phyloP scores from a whole-genome alignment of 2,888 invertebrate species.

The Pheosia tremula region DNA sequence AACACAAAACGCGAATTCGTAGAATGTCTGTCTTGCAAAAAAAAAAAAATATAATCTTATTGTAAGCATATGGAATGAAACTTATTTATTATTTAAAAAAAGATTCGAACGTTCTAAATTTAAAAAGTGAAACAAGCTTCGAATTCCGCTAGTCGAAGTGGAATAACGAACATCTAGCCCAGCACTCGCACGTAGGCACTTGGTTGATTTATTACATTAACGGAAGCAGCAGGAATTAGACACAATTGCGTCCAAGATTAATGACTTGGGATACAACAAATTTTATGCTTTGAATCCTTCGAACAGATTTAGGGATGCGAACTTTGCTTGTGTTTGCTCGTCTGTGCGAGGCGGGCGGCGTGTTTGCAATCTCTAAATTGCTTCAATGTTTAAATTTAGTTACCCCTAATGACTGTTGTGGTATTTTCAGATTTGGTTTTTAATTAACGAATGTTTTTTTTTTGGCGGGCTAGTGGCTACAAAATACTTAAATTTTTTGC shows the following conservation, averaged over 20 bases:
- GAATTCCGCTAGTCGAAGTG: slow-evolving; percentile 27
- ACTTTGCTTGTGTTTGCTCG: slow-evolving; percentile 26
- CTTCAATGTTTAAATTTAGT: slow-evolving; percentile 6
- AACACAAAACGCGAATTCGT: too few species aligned
- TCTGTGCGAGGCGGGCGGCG: slow-evolving; percentile 1
- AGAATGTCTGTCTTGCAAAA: too few species aligned
- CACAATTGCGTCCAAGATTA: slow-evolving; percentile 73
- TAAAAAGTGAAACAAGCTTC: slow-evolving; percentile 35
- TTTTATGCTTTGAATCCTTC: slow-evolving; percentile 58
- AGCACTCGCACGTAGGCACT: slow-evolving; percentile 42
- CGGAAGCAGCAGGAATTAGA: slow-evolving; percentile 69
- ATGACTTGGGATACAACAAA: slow-evolving; percentile 62
- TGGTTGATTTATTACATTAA: slow-evolving; percentile 68
- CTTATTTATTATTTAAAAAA: too few species aligned
- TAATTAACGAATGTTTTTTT: neutral
- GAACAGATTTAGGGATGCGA: slow-evolving; percentile 48
- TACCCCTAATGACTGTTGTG: slow-evolving; percentile 1
- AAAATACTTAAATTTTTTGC: too few species aligned
- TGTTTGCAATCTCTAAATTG: slow-evolving; percentile 5
- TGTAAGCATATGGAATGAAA: too few species aligned
- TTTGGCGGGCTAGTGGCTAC: too few species aligned
- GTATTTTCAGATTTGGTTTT: neutral
- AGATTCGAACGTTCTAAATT: neutral
- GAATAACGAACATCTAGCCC: slow-evolving; percentile 23
- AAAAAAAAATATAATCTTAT: too few species aligned